Base-by-base conservation (phyloP, 2,888 invertebrate species). In the Argyra leucocephala region DNA sequence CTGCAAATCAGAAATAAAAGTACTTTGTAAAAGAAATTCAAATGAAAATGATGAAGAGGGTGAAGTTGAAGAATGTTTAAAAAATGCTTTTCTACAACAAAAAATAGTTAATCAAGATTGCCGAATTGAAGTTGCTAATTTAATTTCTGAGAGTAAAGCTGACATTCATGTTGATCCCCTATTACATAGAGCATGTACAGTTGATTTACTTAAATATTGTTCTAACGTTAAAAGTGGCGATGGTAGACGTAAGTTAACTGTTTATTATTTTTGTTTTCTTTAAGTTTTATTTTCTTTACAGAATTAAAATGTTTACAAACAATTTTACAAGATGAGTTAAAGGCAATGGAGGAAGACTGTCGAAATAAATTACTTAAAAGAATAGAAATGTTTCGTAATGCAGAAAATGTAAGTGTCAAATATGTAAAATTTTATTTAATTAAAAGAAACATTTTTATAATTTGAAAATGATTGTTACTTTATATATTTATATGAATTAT, bases 141-240 rank as follows among this genome's bases (percentile, higher is more conserved):
- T 96, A 68, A 91, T 97, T 69, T 91, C 93, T 73, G 91, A 93
- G 76, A 88, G 90, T 0, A 88, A 91, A 75, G 91, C 94, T 0
- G 98, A 99, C 78, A 94, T 99, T 69, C 92, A 97, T 71, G 91
- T 93, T 1, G 98, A 99, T 82, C 96, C 96, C 0, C 79, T 94
- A 62, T 81, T 99, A 66, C 91, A 95, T 76, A 84, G 89, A 69
- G 91, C 93, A 0, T 99, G 98, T 76, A 86, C 90, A 10, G 81
- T 89, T 22, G 97, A 98, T 80, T 82, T 93, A 67, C 80, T 88
- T 62, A 89, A 89, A 73, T 90, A 87, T 76, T 93, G 93, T 75
- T 86, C 86, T 70, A 86, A 88, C 73, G 82, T 96, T 24, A 86
- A 88, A 63, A 89, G 91, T 76, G 97, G 97, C 65, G 91, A 92